Base-by-base conservation (phyloP, 2,797 vertebrate species). In the Sternarchorhynchus goeldii region DNA sequence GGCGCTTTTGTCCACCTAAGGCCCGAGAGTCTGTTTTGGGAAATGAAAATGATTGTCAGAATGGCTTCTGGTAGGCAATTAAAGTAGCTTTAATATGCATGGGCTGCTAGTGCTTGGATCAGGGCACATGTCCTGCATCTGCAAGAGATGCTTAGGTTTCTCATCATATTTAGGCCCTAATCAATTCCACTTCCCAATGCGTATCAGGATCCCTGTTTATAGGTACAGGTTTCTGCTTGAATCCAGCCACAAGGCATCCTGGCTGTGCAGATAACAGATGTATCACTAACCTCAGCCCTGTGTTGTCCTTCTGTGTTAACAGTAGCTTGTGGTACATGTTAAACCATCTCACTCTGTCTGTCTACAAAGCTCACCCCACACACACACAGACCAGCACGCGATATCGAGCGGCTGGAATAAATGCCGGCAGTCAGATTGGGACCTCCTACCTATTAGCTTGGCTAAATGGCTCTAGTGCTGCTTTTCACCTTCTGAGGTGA, bases 401-500 rank as follows among this genome's bases (percentile, higher is more conserved):
- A 25, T 76, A 32, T 1, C 3, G 18, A 3, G 10, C 64, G n/a
- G 68, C 53, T 62, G 17, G 66, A 32, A 76, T 72, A 77, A 71
- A 75, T 77, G 36, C 62, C 76, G n/a, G 29, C 82, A 71, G 64
- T 83, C 77, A 71, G 56, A 57, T 53, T 75, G 31, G 32, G 79
- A 85, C 82, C 79, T 77, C 60, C 77, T 78, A 59, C 73, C 66
- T 75, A 56, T 81, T 81, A 70, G 45, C 39, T 56, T 55, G 53
- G 31, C 71, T 78, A 78, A 84, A 84, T 62, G n/a, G 64, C 62
- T 69, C n/a, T 62, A 75, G 78, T 75, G 73, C 39, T 81, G 76
- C 57, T 73, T 71, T 81, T 82, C 77, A 76, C 58, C 83, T 81
- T 83, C 86, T 70, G 68, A 84, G 45, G 72, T 74, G 53, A 45